Evolutionary conservation across 2,113 vertebrate species (phyloP), one percentile per base, ranked within the genome.

Genomic region (Pseudopodoces humilis): DNA sequence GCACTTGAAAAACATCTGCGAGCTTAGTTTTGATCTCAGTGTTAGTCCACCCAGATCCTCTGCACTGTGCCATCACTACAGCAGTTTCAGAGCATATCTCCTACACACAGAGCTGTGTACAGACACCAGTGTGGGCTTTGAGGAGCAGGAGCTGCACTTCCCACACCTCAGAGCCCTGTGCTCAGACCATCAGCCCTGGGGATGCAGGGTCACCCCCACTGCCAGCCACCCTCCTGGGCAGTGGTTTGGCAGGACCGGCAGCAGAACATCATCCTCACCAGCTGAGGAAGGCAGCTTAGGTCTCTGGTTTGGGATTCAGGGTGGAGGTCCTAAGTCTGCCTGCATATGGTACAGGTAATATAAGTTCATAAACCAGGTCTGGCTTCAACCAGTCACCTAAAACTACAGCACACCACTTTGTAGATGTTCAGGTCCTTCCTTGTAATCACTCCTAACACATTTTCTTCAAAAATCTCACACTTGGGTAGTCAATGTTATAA

Each of bases 111-210:
- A n/a, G 12, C 41, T 62, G 44, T 28, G 62, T 25, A 8, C 25
- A 53, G 41, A 69, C 13, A 53, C 12, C 52, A 37, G 33, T 33
- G 2, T 12, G 9, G 37, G 28, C 28, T 85, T 83, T 35, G 65
- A 74, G 24, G 25, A 43, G 41, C 21, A 83, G 23, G 8, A 33
- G 64, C 6, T 12, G 6, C 6, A 12, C 7, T 52, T 69, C 52
- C 14, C 46, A 46, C 37, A 24, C 2, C 6, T 30, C 23, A 64
- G 76, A 60, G 39, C 28, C 78, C 64, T 44, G 41, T 0, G 0
- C 24, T 77, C 46, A 47, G 50, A 27, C 12, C 37, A 11, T 6
- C 35, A 56, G 25, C 27, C 14, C 37, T 15, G 35, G 23, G 56
- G 28, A 15, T 15, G 52, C 13, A 25, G 43, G 13, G 17, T 79